Base-by-base conservation (phyloP, 2,888 invertebrate species). In the Meloe dianella region DNA sequence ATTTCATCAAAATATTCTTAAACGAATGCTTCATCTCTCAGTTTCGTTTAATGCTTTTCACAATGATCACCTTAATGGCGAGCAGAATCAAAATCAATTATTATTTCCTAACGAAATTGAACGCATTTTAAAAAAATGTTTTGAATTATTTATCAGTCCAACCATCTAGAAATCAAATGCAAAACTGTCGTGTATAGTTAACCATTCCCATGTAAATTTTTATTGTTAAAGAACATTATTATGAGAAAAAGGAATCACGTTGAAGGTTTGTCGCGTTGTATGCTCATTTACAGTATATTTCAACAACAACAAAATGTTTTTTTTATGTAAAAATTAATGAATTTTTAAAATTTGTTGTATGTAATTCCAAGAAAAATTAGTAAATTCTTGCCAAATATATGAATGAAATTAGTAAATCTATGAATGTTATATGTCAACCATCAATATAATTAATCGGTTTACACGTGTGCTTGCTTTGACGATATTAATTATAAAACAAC, bases 171-270 rank as follows among this genome's bases (percentile, higher is more conserved):
- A 35, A 59, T 66, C 64, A 60, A 68, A 65, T 62, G 65, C 60
- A 68, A 68, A 65, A 67, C 58, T 60, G 54, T 65, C 68, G 66
- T 68, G 68, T 66, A 66, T 64, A 64, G 47, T 69, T 67, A 63
- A 66, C 60, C 64, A 69, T 69, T 69, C 59, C 60, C 66, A 69
- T 69, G 66, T 66, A 69, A 69, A 69, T 69, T 69, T 68, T 66
- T 64, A 66, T 63, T 68, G 61, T 64, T 41, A 35, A 57, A 64
- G 12, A 12, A 32, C 32, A 12, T 32, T 32, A 32, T n/a, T n/a
- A n/a, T n/a, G n/a, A 32, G 8, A 8, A 32, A 32, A 32, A 32
- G 35, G 8, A 41, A 41, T 17, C 41, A 17, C n/a, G 5, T 41
- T 8, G 17, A 3, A 7, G 10, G 6, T 41, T 41, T 41, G 41